A percentile compares a stretch with the other conserved stretches of the same genome.
Evolutionary conservation across 2,888 invertebrate species (phyloP).

Genomic region (Hoplodrina ambigua): DNA sequence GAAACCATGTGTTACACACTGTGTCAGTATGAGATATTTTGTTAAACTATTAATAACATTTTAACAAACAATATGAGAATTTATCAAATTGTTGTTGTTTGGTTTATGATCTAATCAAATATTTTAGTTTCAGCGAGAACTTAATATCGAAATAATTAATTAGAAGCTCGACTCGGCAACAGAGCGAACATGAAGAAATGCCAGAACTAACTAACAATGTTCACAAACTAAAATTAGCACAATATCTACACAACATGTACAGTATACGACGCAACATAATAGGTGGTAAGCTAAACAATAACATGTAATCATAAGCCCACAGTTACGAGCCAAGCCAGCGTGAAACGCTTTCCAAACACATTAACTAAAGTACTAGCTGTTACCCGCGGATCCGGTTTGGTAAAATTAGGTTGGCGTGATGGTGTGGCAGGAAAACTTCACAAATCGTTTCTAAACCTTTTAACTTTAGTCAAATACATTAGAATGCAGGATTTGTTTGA

Average conservation of each 20-base stretch:
- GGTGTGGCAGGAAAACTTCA: neutral
- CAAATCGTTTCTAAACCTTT: neutral
- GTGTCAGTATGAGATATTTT: neutral
- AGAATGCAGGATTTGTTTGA: too few species aligned
- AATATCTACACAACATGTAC: neutral
- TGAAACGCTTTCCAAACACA: constrained; percentile 21
- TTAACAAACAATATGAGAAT: neutral
- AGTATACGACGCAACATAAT: neutral
- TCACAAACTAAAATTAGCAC: neutral
- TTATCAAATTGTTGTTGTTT: neutral
- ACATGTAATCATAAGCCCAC: constrained; percentile 11
- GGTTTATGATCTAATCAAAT: neutral
- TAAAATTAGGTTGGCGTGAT: neutral
- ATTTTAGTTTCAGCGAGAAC: neutral
- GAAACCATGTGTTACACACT: neutral
- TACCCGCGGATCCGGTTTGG: neutral
- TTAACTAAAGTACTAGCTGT: constrained; percentile 13
- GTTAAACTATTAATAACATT: neutral
- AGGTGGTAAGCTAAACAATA: neutral
- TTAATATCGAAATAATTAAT: too few species aligned
- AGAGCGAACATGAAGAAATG: neutral
- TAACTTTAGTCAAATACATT: neutral
- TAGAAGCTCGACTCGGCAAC: too few species aligned
- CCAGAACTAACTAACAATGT: neutral
- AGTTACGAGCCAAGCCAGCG: neutral